Conservation (phyloP, 1,140 invertebrate species). For the Paramacrobiotus metropolitanus region DNA sequence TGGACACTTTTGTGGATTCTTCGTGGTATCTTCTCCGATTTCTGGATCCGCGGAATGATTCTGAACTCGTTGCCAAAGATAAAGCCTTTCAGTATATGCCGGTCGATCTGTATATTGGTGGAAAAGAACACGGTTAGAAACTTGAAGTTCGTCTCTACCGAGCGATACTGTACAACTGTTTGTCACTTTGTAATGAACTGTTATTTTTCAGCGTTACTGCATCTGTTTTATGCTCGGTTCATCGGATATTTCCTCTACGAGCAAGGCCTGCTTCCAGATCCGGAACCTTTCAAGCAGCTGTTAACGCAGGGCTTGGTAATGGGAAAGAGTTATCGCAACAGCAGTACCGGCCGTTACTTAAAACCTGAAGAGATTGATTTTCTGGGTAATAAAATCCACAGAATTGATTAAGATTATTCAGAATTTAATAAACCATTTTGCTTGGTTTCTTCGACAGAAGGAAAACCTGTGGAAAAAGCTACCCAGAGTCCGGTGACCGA, state of each 20-base stretch:
- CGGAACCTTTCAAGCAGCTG: constrained; percentile 72
- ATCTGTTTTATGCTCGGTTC: constrained; percentile 91
- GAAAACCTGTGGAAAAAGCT: constrained; percentile 33
- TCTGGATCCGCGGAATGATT: constrained; percentile 52
- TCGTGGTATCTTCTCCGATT: constrained; percentile 93
- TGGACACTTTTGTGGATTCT: constrained; percentile 99
- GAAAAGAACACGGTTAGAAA: constrained; percentile 68
- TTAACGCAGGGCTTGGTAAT: constrained; percentile 85
- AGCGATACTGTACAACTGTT: no score
- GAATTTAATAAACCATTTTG: constrained; percentile 5
- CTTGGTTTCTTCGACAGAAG: constrained; percentile 18
- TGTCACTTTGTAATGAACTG: constrained; percentile 7
- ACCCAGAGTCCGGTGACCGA: constrained; percentile 39
- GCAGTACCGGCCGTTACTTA: constrained; percentile 57
- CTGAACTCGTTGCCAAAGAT: constrained; percentile 39
- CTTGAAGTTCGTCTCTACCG: constrained; percentile 9
- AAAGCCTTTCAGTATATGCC: constrained; percentile 41
- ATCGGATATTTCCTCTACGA: constrained; percentile 72
- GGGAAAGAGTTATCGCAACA: constrained; percentile 53
- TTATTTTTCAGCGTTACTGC: constrained; percentile 47
- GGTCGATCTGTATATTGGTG: constrained; percentile 86
- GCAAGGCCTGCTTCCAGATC: constrained; percentile 36
- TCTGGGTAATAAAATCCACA: constrained; percentile 23
- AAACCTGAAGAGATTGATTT: constrained; percentile 27
- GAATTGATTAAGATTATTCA: constrained; percentile 1